These are phyloP conservation scores for Pantala flavescens DNA, from an alignment of 1,140 invertebrate species.

Conservation along the genomic window DNA sequence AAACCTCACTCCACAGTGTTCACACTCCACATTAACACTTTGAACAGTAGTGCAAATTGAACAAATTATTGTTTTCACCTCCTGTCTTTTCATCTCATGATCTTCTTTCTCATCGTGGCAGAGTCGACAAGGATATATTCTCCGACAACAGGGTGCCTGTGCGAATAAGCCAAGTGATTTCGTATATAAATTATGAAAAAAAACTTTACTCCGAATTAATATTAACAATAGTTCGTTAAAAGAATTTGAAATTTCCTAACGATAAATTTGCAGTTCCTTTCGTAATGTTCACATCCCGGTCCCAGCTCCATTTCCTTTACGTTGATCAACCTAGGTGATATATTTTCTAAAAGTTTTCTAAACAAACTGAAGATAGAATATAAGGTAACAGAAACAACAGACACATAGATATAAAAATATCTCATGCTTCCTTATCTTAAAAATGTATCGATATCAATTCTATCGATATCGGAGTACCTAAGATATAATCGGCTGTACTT, in stretches of 20 bases:
- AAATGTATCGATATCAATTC: no score
- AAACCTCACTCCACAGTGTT: slow-evolving; percentile 61
- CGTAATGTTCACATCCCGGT: slow-evolving; percentile 63
- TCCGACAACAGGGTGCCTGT: slow-evolving; percentile 77
- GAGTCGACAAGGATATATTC: slow-evolving; percentile 75
- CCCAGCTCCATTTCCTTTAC: no score
- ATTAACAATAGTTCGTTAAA: no score
- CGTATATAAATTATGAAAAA: not conserved
- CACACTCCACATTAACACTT: slow-evolving; percentile 63
- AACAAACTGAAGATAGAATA: no score
- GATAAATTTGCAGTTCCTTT: slow-evolving; percentile 69
- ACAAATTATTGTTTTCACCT: slow-evolving; percentile 70
- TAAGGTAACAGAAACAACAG: no score
- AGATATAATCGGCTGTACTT: no score
- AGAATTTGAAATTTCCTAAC: slow-evolving; percentile 40
- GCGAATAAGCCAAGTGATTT: slow-evolving; percentile 23
- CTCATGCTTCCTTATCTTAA: no score
- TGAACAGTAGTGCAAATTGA: slow-evolving; percentile 66
- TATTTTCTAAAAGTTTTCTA: no score
- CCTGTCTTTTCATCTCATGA: slow-evolving; percentile 69
- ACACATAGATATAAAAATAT: no score
- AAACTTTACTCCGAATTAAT: slow-evolving; percentile 12
- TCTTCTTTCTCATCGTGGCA: slow-evolving; percentile 79
- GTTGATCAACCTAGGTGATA: no score
- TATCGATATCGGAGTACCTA: no score